A percentile compares a stretch with the other conserved stretches of the same genome.
Evolutionary conservation across 37 sponge, comb jelly and placozoan species (phyloP).

Genomic region (Crambe crambe): DNA sequence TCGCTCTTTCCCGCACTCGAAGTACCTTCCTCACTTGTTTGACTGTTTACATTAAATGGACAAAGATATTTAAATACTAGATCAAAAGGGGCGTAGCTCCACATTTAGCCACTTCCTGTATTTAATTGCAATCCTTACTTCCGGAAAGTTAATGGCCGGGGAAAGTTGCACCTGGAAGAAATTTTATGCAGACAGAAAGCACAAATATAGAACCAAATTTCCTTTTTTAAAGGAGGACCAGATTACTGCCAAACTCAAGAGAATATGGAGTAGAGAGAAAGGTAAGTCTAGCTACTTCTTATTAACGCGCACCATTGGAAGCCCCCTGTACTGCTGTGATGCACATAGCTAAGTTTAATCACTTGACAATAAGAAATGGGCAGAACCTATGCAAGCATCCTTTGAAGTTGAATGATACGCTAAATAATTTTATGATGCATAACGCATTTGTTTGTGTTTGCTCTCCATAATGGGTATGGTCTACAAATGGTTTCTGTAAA

Average conservation of each 20-base stretch:
- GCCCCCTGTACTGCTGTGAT: too few relatives aligned
- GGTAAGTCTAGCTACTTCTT: neutral
- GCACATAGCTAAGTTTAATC: too few relatives aligned
- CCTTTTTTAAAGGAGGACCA: slow-evolving; percentile 74
- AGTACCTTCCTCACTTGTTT: neutral
- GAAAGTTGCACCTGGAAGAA: slow-evolving; percentile 15
- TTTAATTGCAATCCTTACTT: neutral
- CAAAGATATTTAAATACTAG: neutral
- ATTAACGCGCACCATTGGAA: too few relatives aligned
- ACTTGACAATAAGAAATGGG: too few relatives aligned
- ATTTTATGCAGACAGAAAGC: slow-evolving; percentile 27
- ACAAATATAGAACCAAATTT: slow-evolving; percentile 34
- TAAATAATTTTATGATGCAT: too few relatives aligned
- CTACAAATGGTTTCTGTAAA: too few relatives aligned
- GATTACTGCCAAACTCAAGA: slow-evolving; percentile 50
- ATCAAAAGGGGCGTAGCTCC: neutral
- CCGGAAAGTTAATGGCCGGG: neutral
- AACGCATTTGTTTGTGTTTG: too few relatives aligned
- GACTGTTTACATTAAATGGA: neutral
- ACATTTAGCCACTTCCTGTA: slow-evolving; percentile 1
- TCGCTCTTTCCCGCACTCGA: neutral
- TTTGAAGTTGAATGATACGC: too few relatives aligned
- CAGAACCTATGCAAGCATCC: too few relatives aligned
- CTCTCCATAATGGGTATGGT: too few relatives aligned
- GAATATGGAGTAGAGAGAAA: slow-evolving; percentile 24